Evolutionary conservation across 2,113 vertebrate genomes (phyloP).

Genomic region (Apaloderma vittatum): DNA sequence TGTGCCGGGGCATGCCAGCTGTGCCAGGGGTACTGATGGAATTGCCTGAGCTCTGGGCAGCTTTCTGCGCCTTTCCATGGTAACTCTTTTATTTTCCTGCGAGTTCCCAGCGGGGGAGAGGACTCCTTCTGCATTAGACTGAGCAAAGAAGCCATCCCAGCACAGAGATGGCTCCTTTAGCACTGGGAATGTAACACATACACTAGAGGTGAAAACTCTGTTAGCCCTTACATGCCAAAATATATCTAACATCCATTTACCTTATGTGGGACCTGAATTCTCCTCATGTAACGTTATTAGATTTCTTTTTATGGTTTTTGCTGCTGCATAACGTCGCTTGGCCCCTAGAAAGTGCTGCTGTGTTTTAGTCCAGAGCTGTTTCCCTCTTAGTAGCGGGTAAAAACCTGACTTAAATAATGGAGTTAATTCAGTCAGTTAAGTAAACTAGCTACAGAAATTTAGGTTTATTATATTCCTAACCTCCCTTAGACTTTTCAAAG

Average conservation of each 20-base stretch:
- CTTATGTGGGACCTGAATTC: neutral
- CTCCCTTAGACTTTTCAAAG: neutral
- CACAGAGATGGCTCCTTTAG: neutral
- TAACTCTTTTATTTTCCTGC: neutral
- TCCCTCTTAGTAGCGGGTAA: neutral
- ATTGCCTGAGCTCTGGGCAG: neutral
- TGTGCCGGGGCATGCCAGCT: neutral
- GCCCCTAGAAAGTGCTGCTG: neutral
- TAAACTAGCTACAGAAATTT: neutral
- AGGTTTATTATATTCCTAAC: neutral
- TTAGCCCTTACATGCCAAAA: neutral
- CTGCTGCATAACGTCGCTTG: neutral
- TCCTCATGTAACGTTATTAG: neutral
- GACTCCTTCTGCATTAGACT: neutral
- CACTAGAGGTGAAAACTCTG: neutral
- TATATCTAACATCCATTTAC: neutral
- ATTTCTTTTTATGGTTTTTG: neutral
- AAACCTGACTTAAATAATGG: neutral
- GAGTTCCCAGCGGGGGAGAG: accelerated
- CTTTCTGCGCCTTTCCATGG: neutral
- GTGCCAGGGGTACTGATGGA: neutral
- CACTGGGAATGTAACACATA: neutral
- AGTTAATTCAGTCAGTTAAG: neutral
- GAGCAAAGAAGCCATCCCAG: neutral
- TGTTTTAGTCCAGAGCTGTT: neutral